Evolutionary conservation across 2,797 vertebrate species (phyloP).

Genomic region (Xenops minutus): DNA sequence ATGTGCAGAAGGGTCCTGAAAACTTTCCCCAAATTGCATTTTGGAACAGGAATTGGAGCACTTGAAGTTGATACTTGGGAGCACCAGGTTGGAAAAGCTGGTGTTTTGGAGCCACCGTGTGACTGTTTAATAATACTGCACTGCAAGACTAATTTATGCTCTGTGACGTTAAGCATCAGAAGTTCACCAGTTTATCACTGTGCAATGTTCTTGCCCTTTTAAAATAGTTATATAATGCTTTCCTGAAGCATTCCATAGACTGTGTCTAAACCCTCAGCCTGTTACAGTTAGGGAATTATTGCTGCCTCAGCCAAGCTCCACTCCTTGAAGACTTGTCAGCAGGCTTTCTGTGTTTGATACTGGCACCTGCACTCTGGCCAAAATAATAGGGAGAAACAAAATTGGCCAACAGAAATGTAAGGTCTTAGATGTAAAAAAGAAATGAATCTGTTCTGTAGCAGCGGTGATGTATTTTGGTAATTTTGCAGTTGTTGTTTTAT

Average conservation of each 20-base stretch:
- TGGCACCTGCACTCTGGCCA: not conserved
- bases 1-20: not conserved
- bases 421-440: not conserved
- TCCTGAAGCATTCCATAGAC: not conserved
- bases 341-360: not conserved
- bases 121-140: not conserved
- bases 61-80: not conserved
- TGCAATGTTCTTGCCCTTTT: not conserved
- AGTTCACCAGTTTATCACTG: not conserved
- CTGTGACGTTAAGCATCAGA: not conserved
- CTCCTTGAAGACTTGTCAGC: not conserved
- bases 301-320: not conserved
- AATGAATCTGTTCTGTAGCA: not conserved
- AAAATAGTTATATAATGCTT: not conserved
- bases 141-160: not conserved
- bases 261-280: not conserved
- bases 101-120: slow-evolving; percentile 52
- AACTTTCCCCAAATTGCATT: not conserved
- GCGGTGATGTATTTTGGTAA: not conserved
- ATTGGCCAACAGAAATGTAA: not conserved
- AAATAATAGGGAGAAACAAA: not conserved
- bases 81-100: not conserved
- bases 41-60: not conserved
- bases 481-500: not conserved
- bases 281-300: not conserved